These are phyloP conservation scores for Poecilus cupreus DNA, from an alignment of 2,888 invertebrate genomes.

Conservation along the genomic window DNA sequence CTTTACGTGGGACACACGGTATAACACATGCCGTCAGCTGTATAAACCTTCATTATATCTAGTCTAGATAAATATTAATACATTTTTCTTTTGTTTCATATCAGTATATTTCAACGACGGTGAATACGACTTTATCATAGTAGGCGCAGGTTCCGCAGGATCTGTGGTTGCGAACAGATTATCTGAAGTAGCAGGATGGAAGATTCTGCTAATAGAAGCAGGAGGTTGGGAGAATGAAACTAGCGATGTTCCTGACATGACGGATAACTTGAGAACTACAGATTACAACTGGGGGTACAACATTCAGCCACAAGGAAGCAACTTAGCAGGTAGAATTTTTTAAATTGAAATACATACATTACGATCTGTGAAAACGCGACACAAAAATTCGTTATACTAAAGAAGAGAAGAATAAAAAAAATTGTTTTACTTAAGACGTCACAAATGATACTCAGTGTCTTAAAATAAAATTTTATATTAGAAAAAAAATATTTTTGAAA, in stretches of 20 bases:
- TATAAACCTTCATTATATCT: neutral
- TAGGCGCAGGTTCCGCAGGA: constrained; percentile 46
- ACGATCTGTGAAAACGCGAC: too few relatives aligned
- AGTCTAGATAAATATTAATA: neutral
- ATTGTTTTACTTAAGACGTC: too few relatives aligned
- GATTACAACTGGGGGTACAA: constrained; percentile 54
- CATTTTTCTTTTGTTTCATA: neutral
- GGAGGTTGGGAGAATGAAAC: constrained; percentile 38
- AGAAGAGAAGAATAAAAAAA: too few relatives aligned
- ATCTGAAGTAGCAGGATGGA: constrained; percentile 38
- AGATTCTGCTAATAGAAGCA: constrained; percentile 46
- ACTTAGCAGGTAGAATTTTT: constrained; percentile 11
- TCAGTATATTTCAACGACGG: constrained; percentile 24
- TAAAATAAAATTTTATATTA: too few relatives aligned
- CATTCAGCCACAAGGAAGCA: neutral
- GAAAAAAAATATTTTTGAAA: too few relatives aligned
- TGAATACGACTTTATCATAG: constrained; percentile 48
- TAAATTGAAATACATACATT: too few relatives aligned
- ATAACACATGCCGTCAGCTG: too few relatives aligned
- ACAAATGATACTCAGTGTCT: too few relatives aligned
- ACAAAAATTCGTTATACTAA: too few relatives aligned
- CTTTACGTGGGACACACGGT: too few relatives aligned
- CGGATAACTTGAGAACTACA: constrained; percentile 4
- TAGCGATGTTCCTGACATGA: constrained; percentile 45
- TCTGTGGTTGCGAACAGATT: constrained; percentile 37